phyloP scores from a whole-genome alignment of 2,113 vertebrate genomes.

The Steatornis caripensis region DNA sequence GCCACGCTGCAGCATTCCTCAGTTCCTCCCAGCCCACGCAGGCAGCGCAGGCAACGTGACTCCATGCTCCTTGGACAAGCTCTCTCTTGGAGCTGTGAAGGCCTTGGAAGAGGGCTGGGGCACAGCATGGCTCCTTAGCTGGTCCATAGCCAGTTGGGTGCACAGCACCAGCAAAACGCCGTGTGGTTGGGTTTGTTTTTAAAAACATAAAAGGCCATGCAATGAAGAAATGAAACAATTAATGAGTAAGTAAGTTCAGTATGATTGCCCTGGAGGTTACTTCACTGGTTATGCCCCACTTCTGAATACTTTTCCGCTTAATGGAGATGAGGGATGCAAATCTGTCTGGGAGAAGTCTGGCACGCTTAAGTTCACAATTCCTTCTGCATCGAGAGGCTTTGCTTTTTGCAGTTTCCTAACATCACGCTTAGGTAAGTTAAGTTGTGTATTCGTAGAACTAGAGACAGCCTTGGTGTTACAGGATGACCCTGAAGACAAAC shows the following conservation, averaged over 20 bases:
- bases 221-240: background rate
- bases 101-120: background rate
- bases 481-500: background rate
- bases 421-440: background rate
- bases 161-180: background rate
- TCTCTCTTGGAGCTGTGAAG: background rate
- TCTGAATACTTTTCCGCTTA: background rate
- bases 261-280: background rate
- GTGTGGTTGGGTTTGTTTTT: rapidly evolving
- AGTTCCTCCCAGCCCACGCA: background rate
- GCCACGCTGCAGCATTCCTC: background rate
- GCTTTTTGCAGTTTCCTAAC: background rate
- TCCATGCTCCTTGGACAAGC: background rate
- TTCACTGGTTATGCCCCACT: background rate
- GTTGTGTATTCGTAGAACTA: background rate
- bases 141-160: background rate
- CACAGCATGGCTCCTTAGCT: rapidly evolving
- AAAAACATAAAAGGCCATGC: background rate
- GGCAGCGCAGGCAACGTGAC: rapidly evolving
- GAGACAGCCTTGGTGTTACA: background rate
- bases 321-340: background rate
- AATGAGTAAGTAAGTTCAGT: background rate
- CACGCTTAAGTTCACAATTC: background rate
- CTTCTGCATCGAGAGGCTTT: background rate
- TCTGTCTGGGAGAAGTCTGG: background rate